phyloP scores from a whole-genome alignment of 2,113 vertebrate genomes.

The Hemiscyllium ocellatum region DNA sequence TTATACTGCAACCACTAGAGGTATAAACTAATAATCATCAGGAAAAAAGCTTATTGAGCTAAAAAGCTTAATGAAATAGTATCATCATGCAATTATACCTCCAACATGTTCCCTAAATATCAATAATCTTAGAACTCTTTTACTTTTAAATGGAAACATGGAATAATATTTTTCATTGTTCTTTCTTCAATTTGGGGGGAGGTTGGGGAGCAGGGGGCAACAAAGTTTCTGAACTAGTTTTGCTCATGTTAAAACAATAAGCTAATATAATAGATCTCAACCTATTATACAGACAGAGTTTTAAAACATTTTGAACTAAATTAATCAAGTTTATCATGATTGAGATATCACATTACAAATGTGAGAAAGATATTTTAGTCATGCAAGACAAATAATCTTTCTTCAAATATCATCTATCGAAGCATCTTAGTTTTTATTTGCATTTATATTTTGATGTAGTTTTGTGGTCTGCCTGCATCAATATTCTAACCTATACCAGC shows the following conservation, averaged over 20 bases:
- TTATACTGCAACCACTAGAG: neutral
- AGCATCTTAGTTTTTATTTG: neutral
- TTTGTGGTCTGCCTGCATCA: neutral
- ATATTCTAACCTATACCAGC: slow-evolving; percentile 23
- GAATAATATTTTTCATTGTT: neutral
- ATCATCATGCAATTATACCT: neutral
- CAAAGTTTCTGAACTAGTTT: neutral
- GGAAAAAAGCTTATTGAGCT: no score
- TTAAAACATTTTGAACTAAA: neutral
- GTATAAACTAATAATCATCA: neutral
- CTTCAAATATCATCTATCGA: neutral
- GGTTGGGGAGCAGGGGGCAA: neutral
- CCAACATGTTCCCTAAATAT: neutral
- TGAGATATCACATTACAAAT: neutral
- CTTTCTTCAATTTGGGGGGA: neutral
- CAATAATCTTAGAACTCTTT: neutral
- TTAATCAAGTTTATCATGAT: neutral
- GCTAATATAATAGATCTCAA: neutral
- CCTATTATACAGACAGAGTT: neutral
- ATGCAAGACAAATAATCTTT: neutral
- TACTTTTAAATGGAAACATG: neutral
- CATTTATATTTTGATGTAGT: neutral
- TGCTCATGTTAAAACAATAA: slow-evolving; percentile 9
- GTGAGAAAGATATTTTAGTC: neutral
- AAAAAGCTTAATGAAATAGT: neutral